Evolutionary conservation across 92 coral and sea anemone species (phyloP), one percentile per base, ranked within the genome.

Genomic region (Palythoa grandis): DNA sequence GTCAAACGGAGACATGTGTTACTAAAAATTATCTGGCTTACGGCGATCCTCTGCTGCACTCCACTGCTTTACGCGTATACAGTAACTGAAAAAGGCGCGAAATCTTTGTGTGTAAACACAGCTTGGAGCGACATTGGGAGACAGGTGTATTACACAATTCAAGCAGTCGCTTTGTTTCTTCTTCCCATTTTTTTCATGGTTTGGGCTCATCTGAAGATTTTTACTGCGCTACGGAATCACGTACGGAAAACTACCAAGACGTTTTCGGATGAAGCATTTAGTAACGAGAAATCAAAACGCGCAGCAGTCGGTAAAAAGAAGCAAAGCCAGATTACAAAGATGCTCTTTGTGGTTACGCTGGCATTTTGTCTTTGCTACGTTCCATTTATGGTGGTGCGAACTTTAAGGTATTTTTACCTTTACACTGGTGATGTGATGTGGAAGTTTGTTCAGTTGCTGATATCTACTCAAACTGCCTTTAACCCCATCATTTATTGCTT

Each of bases 61-160:
- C 98, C 98, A 11, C 83, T 96, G 61, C 68, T 93, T 29, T 90
- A 94, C 79, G 98, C 96, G 3, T 96, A 96, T 87, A 83, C 87
- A 76, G 89, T 91, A 12, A 82, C 79, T 63, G 56, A 47, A 67
- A 87, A 89, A 7, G 82, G 86, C 8, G 90, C 82, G 20, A 82
- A 78, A 23, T 57, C 84, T 6, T 76, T 91, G 50, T 96, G 98
- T 70, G 91, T 90, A 54, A 96, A 96, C 85, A 87, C 82, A 20
- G 78, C 90, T 54, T 94, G 95, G 93, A 92, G 94, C 25, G 95
- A 91, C 73, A 22, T 47, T 4, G 93, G 94, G 7, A 88, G 98
- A 50, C 98, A 94, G 78, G 87, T 90, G 12, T 96, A 96, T 74
- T 96, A 96, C 74, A 85, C 95, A 4, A 39, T 94, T 8, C 98